Percentiles rank a stretch among this genome's conserved stretches.
Conservation (phyloP, 2,888 invertebrate genomes). For the Gymnosoma rotundatum region DNA sequence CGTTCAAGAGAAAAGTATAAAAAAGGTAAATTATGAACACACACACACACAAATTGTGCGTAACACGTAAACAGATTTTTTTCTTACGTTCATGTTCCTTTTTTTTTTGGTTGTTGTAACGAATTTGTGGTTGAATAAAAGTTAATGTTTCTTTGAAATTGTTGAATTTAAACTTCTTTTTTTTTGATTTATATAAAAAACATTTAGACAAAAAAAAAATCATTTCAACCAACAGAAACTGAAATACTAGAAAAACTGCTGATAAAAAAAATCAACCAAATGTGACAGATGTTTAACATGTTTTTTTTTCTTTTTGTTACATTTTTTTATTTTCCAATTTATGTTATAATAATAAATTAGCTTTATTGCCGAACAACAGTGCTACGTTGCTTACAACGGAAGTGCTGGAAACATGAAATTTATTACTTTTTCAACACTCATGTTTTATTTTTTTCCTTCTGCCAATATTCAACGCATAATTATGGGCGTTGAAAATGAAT, state of each 20-base stretch:
- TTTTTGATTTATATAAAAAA: conserved; percentile 35
- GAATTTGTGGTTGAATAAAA: conserved; percentile 54
- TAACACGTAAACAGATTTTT: conserved; percentile 40
- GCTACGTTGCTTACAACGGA: neutral
- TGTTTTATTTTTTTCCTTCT: too few species aligned
- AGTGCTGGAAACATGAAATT: too few species aligned
- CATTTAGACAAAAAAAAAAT: neutral
- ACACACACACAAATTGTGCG: conserved; percentile 50
- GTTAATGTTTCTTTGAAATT: neutral
- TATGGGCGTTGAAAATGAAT: too few species aligned
- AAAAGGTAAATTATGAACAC: neutral
- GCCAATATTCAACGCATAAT: too few species aligned
- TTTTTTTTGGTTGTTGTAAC: neutral
- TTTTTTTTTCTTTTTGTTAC: conserved; percentile 5
- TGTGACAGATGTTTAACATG: conserved; percentile 67
- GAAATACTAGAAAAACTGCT: neutral
- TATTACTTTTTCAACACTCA: too few species aligned
- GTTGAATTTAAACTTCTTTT: conserved; percentile 48
- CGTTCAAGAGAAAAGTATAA: conserved; percentile 13
- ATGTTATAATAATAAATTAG: conserved; percentile 60
- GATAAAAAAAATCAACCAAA: conserved; percentile 26
- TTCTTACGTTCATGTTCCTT: neutral
- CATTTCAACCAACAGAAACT: neutral
- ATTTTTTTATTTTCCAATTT: conserved; percentile 31
- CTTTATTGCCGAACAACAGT: conserved; percentile 48